Evolutionary conservation across 2,888 invertebrate species (phyloP), one percentile per base, ranked within the genome.

Genomic region (Heliconius charithonia): DNA sequence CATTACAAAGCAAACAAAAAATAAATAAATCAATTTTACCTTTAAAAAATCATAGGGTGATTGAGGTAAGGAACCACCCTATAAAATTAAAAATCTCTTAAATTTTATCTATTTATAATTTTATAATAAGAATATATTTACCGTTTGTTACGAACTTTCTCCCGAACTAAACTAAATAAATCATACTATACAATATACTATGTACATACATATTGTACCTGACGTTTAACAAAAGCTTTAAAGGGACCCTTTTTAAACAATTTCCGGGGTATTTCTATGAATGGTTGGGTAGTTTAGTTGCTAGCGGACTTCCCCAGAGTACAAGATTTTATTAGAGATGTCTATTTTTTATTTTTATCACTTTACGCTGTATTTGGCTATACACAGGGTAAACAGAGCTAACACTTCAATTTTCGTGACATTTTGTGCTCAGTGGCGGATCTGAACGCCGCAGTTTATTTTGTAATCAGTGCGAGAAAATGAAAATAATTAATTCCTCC

Each of bases 261-360:
- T 77, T 77, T 77, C 77, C 77, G 77, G 77, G 72, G 51, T 75
- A 67, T 32, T 27, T 73, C 56, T 37, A 27, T 73, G 45, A 59
- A 73, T 56, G 59, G 25, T 67, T 66, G 27, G 37, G 41, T 78
- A 12, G 59, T 22, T 45, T 25, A 13, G 62, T 37, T 62, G 25
- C 62, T 62, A 62, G 62, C 62, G 73, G 56, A 59, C 51, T 77
- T 72, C 41, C 66, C 56, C 67, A n/a, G 37, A 16, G 59, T 67
- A 67, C 67, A 32, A 59, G n/a, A n/a, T 62, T 37, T 13, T n/a
- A 37, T 41, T n/a, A 37, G 19, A 41, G 19, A 32, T 22, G 22
- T 59, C 32, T 27, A 37, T 32, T 59, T n/a, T n/a, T 59, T n/a
- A 19, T 51, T 45, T 13, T 45, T 45, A 45, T 13, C 13, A 45